Evolutionary conservation across 1,140 invertebrate genomes (phyloP).

Genomic region (Nephotettix cincticeps): DNA sequence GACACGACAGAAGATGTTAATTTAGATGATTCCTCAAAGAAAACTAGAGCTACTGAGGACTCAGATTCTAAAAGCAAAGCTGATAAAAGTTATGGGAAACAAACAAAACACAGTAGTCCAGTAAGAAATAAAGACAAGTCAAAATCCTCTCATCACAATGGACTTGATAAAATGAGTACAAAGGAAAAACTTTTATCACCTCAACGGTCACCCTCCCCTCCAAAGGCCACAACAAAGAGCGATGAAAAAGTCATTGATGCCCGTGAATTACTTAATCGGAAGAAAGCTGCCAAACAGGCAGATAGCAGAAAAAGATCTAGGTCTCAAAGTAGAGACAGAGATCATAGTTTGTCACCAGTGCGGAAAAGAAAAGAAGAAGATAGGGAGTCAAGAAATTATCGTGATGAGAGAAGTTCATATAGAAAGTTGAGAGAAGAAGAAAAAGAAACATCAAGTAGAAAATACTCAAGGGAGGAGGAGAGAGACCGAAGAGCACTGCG

Average conservation of each 20-base stretch:
- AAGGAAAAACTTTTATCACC: background rate
- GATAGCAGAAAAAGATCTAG: background rate
- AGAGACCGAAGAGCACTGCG: background rate
- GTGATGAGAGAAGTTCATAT: background rate
- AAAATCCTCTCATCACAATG: background rate
- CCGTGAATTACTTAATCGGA: constrained; percentile 11
- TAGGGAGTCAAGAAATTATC: background rate
- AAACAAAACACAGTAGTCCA: background rate
- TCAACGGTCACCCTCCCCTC: background rate
- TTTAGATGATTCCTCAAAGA: background rate
- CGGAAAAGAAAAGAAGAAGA: background rate
- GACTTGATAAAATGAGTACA: background rate
- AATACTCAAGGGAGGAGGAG: background rate
- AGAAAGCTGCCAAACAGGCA: constrained; percentile 15
- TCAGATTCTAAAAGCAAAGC: no score
- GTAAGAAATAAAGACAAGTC: background rate
- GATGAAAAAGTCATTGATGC: constrained; percentile 2
- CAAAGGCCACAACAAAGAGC: background rate
- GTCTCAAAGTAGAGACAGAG: background rate
- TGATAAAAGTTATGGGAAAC: no score
- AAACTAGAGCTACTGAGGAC: no score
- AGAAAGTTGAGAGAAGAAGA: background rate
- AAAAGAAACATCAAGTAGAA: background rate
- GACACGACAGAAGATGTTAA: background rate
- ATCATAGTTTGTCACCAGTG: background rate